Evolutionary conservation across 2,113 vertebrate species (phyloP).

Genomic region (Varanus salvator): DNA sequence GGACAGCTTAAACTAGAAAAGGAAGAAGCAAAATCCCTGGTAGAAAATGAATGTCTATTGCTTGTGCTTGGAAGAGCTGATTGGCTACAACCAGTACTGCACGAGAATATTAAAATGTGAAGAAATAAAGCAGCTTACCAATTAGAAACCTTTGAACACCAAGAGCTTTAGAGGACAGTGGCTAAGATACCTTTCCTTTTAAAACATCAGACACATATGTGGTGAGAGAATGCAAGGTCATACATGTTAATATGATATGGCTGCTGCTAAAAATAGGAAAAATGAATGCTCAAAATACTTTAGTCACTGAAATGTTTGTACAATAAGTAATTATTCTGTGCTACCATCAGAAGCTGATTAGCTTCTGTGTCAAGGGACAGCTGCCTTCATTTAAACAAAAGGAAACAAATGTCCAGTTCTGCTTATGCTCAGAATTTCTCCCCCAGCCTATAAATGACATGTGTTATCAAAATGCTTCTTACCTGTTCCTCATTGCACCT

Average conservation of each 20-base stretch:
- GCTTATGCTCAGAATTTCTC: not conserved
- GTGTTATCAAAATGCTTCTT: not conserved
- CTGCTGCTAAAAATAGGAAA: slow-evolving; percentile 39
- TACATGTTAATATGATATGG: slow-evolving; percentile 41
- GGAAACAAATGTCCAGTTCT: slow-evolving; percentile 13
- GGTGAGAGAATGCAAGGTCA: slow-evolving; percentile 8
- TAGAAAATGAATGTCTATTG: slow-evolving; percentile 28
- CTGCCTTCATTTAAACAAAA: slow-evolving; percentile 29
- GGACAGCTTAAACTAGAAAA: slow-evolving; percentile 38
- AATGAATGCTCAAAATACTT: slow-evolving; percentile 23
- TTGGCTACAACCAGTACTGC: slow-evolving; percentile 48
- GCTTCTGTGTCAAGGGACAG: slow-evolving; percentile 33
- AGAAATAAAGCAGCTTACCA: slow-evolving; percentile 29
- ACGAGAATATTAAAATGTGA: slow-evolving; percentile 35
- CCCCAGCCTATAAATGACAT: not conserved
- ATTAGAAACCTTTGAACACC: slow-evolving; percentile 52
- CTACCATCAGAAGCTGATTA: slow-evolving; percentile 37
- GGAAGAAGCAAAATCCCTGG: slow-evolving; percentile 38
- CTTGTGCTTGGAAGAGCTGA: slow-evolving; percentile 55
- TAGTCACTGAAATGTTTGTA: slow-evolving; percentile 2
- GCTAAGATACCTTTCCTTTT: not conserved
- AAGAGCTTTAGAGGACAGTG: not conserved
- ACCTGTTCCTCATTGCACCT: not conserved
- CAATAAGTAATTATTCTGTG: not conserved
- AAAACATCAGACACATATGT: not conserved